Percentiles rank a stretch among this genome's conserved stretches.
Evolutionary conservation across 2,113 vertebrate species (phyloP).

Genomic region (Athene noctua): DNA sequence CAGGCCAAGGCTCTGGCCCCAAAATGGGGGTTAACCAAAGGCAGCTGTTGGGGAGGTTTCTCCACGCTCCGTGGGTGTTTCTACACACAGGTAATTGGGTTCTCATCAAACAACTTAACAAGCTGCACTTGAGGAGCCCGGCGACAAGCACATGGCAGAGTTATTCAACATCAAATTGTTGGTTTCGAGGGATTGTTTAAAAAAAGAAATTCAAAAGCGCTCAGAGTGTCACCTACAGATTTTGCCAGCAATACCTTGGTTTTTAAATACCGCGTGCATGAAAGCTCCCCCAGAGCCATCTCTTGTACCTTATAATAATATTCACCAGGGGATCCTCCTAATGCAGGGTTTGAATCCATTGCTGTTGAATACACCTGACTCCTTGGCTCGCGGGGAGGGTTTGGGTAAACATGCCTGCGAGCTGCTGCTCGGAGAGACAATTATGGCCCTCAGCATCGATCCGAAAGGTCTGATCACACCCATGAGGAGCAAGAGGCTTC

Average conservation of each 20-base stretch:
- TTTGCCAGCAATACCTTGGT: neutral
- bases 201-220: neutral
- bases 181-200: neutral
- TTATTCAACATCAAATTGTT: neutral
- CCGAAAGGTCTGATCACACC: neutral
- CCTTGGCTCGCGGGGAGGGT: neutral
- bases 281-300: slow-evolving; percentile 14
- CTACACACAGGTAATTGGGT: neutral
- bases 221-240: neutral
- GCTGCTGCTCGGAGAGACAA: neutral
- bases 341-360: neutral
- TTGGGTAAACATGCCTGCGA: neutral
- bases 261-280: neutral
- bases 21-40: neutral
- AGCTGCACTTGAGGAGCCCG: rapidly evolving
- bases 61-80: neutral
- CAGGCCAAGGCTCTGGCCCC: neutral
- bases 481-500: neutral
- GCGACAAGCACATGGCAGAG: neutral
- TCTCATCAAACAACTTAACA: neutral
- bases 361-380: neutral
- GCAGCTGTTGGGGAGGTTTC: neutral
- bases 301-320: slow-evolving; percentile 13
- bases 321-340: neutral
- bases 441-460: neutral